Percentiles rank a stretch among this genome's conserved stretches.
Evolutionary conservation across 1,140 invertebrate species (phyloP).

Genomic region (Drosophila neocordata): DNA sequence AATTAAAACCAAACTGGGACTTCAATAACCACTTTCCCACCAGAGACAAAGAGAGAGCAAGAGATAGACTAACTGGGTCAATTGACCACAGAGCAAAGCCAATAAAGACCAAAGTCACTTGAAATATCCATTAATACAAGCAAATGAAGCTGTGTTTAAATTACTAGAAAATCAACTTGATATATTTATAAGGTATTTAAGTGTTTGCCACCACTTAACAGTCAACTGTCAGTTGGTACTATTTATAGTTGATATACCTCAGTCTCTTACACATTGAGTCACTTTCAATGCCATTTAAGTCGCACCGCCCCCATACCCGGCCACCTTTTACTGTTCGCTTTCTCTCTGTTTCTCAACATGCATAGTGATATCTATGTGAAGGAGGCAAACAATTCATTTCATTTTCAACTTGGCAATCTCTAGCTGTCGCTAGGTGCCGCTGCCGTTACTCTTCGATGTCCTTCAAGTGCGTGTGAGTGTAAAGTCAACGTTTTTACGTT

Average conservation of each 20-base stretch:
- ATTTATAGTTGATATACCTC: background rate
- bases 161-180: background rate
- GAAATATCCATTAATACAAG: background rate
- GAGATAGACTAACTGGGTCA: background rate
- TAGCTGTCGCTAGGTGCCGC: conserved; percentile 24
- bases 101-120: no score
- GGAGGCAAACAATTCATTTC: conserved; percentile 11
- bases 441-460: conserved; percentile 20
- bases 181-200: conserved; percentile 5
- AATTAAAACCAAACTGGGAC: no score
- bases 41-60: no score
- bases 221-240: background rate
- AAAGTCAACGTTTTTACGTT: conserved; percentile 70
- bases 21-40: no score
- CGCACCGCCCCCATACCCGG: background rate
- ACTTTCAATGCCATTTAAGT: conserved; percentile 17
- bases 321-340: no score
- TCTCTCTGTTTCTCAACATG: background rate
- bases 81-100: background rate
- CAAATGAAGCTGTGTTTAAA: background rate
- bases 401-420: background rate
- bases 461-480: conserved; percentile 41
- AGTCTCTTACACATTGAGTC: background rate
- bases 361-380: conserved; percentile 3
- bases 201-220: background rate